Percentiles rank a stretch among this genome's conserved stretches.
Conservation (phyloP, 2,888 invertebrate genomes). For the Andrena marginata region DNA sequence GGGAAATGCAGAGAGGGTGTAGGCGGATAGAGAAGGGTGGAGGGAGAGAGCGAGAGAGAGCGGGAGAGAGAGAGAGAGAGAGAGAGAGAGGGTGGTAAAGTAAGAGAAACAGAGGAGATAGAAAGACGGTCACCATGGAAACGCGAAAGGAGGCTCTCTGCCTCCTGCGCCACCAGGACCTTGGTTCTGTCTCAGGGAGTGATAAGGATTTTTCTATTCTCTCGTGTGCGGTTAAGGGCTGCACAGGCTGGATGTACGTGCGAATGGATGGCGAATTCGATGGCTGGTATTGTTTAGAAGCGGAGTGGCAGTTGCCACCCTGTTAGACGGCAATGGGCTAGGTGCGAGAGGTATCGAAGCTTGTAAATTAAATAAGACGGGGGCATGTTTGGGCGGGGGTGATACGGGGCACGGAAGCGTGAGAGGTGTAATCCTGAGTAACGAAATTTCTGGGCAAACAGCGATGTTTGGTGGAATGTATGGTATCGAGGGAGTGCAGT, state of each 20-base stretch:
- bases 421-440: background rate
- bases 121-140: conserved; percentile 79
- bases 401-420: background rate
- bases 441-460: background rate
- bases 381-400: background rate
- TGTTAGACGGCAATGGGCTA: background rate
- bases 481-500: background rate
- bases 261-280: background rate
- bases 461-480: background rate
- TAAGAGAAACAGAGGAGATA: conserved; percentile 61
- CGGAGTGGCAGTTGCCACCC: background rate
- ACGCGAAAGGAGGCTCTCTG: conserved; percentile 76
- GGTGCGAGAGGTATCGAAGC: background rate
- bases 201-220: conserved; percentile 65
- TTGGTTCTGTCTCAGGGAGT: conserved; percentile 68
- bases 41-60: conserved; percentile 35
- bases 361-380: conserved; percentile 5
- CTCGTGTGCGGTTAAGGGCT: conserved; percentile 4
- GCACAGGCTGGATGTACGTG: background rate
- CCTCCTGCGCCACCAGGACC: conserved; percentile 73
- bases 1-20: conserved; percentile 21
- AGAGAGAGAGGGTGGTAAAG: conserved; percentile 28
- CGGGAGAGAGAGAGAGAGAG: conserved; percentile 46
- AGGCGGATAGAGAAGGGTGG: conserved; percentile 33
- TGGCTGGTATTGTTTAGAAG: conserved; percentile 2